These are phyloP conservation scores for Temnothorax curvispinosus DNA, from an alignment of 1,140 invertebrate species.

Conservation along the genomic window DNA sequence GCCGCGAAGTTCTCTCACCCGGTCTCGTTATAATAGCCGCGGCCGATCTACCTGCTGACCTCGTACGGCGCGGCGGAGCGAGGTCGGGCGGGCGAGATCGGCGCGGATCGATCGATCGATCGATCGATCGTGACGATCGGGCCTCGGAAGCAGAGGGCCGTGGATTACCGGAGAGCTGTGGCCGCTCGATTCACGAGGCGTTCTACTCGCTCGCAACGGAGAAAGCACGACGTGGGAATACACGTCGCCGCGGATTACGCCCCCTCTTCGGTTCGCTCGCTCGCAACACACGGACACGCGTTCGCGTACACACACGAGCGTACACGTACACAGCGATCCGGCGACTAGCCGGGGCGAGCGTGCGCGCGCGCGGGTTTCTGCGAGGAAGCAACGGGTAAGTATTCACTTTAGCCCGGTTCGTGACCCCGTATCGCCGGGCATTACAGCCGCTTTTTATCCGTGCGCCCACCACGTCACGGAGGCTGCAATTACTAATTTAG, in stretches of 20 bases:
- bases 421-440: constrained; percentile 78
- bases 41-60: constrained; percentile 59
- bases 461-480: constrained; percentile 79
- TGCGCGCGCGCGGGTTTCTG: constrained; percentile 48
- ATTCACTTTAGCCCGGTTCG: constrained; percentile 81
- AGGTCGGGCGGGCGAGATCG: constrained; percentile 24
- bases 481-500: constrained; percentile 85
- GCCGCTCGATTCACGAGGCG: constrained; percentile 60
- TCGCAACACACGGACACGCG: background rate
- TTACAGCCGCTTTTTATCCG: constrained; percentile 78
- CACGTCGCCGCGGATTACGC: constrained; percentile 83
- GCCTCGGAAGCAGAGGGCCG: constrained; percentile 44
- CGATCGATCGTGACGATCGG: constrained; percentile 60
- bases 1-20: constrained; percentile 34
- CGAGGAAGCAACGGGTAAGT: constrained; percentile 71
- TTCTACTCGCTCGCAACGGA: constrained; percentile 62
- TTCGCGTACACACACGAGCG: background rate
- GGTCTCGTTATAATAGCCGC: constrained; percentile 60
- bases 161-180: constrained; percentile 44
- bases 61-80: background rate
- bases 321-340: background rate
- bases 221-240: constrained; percentile 81
- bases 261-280: constrained; percentile 70
- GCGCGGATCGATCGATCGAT: constrained; percentile 43
- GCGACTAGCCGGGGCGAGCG: background rate